Conservation (phyloP, 2,888 invertebrate genomes). For the Plebejus melissa region DNA sequence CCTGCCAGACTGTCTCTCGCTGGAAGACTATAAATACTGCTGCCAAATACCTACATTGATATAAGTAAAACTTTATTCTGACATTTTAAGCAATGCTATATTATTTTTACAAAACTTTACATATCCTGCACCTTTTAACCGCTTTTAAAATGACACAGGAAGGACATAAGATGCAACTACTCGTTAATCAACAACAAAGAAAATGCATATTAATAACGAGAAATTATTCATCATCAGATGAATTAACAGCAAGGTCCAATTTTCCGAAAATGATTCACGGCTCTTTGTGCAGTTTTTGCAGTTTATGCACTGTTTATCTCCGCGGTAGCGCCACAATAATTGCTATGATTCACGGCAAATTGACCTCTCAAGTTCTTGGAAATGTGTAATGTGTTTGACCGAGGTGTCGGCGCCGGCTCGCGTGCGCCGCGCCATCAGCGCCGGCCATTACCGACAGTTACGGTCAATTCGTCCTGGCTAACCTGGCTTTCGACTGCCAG, state of each 20-base stretch:
- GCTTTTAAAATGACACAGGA: background rate
- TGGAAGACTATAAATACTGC: background rate
- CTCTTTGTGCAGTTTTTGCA: slow-evolving; percentile 8
- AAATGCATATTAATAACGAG: background rate
- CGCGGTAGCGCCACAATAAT: background rate
- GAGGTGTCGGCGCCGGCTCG: slow-evolving; percentile 1
- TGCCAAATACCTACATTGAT: background rate
- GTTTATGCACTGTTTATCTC: slow-evolving; percentile 4
- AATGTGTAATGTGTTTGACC: slow-evolving; percentile 12
- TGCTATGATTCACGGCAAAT: background rate
- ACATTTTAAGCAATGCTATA: background rate
- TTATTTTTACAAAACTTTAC: background rate
- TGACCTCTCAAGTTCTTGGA: background rate
- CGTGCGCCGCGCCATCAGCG: background rate
- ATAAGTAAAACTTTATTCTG: background rate
- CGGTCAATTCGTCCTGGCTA: background rate
- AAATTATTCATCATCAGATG: background rate
- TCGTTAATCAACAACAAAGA: background rate
- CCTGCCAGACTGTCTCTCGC: background rate
- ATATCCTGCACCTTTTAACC: background rate
- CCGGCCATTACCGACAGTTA: background rate
- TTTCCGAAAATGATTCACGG: background rate
- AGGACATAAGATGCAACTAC: background rate
- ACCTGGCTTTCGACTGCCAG: background rate
- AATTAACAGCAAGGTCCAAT: background rate